A percentile compares a stretch with the other conserved stretches of the same genome.
These are phyloP conservation scores for Tetragnatha montana DNA, from an alignment of 2,888 invertebrate species.

Conservation along the genomic window DNA sequence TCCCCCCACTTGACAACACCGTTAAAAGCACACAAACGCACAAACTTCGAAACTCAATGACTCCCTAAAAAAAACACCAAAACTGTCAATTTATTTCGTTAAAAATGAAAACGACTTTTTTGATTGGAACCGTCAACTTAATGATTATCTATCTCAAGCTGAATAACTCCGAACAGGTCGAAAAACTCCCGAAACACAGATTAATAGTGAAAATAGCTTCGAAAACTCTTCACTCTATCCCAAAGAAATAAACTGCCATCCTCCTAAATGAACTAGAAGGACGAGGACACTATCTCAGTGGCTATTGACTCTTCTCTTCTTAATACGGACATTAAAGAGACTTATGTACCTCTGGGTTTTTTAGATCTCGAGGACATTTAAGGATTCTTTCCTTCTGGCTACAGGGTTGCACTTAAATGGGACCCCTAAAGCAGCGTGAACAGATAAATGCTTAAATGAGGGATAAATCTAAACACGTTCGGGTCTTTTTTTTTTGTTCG, in stretches of 20 bases:
- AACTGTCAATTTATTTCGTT: neutral
- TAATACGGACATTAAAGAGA: conserved; percentile 51
- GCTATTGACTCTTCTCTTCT: conserved; percentile 27
- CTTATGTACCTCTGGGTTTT: conserved; percentile 43
- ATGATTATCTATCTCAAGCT: neutral
- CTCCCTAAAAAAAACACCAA: no score
- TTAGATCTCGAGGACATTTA: conserved; percentile 40
- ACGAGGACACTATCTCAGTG: conserved; percentile 19
- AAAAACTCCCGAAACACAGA: neutral
- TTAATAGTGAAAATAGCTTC: neutral
- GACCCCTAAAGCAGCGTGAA: conserved; percentile 11
- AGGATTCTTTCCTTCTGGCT: neutral
- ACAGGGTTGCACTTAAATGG: conserved; percentile 48
- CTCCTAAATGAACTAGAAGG: neutral
- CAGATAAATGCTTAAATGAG: conserved; percentile 43
- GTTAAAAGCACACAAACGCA: no score
- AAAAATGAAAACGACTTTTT: neutral
- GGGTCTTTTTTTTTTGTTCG: neutral
- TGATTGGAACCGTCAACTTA: neutral
- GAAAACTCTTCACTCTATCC: neutral
- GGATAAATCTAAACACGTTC: conserved; percentile 35
- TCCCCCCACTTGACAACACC: no score
- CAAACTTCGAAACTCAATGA: no score
- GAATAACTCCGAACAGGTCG: neutral
- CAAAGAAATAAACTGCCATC: conserved; percentile 4